Evolutionary conservation across 2,797 vertebrate genomes (phyloP), one percentile per base, ranked within the genome.

Genomic region (Champsocephalus gunnari): DNA sequence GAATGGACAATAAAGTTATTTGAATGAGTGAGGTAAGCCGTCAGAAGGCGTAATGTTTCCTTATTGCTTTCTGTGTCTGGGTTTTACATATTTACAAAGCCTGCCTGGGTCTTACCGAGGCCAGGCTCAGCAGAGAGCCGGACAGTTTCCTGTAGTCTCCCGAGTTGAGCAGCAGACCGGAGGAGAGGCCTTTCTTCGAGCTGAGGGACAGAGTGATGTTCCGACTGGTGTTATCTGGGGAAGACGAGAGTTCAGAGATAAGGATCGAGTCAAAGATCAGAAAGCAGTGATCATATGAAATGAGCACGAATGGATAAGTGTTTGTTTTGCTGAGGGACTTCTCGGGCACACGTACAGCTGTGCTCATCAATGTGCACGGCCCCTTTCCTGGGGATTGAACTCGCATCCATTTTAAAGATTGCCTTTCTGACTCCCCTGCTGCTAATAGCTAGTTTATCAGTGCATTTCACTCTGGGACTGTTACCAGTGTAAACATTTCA

Each of bases 41-140:
- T 12, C 41, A 7, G 48, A 5, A 14, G 43, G 57, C 12, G 19
- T 28, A 28, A 5, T 28, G 28, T 28, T 28, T 28, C 4, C 13
- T 60, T 32, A n/a, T 3, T 34, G 19, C 19, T 49, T 55, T n/a
- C 5, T 53, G 24, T 16, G 28, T 16, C 34, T 41, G 28, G 12
- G n/a, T 9, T 50, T 56, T 6, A 61, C 49, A 34, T 56, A 9
- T 51, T 1, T 49, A 19, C 13, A 47, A 62, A 4, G 6, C 1
- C 11, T 19, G 59, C 2, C 1, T n/a, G 17, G 0, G 13, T 77
- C 95, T 95, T 92, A 99, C 98, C 3, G 97, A 99, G 48, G 93
- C 90, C 88, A 99, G 90, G 79, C 97, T 99, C 79, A 97, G 95
- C 58, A 95, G 93, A 1, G 98, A 99, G 47, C 95, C 96, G 0